Evolutionary conservation across 2,888 invertebrate genomes (phyloP), one percentile per base, ranked within the genome.

Genomic region (Elmis aenea): DNA sequence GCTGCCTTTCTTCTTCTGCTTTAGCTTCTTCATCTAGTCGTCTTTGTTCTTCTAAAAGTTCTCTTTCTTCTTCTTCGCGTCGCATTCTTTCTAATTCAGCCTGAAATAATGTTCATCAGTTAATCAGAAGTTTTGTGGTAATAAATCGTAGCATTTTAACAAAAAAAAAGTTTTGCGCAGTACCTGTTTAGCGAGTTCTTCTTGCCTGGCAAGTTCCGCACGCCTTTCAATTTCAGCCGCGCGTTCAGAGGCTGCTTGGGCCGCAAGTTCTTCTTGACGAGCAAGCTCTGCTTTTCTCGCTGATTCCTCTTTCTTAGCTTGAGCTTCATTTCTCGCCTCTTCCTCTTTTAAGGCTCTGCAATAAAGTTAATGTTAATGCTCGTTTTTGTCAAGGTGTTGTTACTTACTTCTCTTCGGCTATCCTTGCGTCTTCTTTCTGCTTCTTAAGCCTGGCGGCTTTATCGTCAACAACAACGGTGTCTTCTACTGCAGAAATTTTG

Each of bases 361-460:
- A 51, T 21, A 20, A n/a, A 8, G 13, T 26, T 23, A 31, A 26
- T n/a, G n/a, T n/a, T n/a, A n/a, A n/a, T n/a, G n/a, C n/a, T n/a
- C n/a, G n/a, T n/a, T n/a, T n/a, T n/a, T n/a, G n/a, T n/a, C n/a
- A n/a, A n/a, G n/a, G n/a, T n/a, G n/a, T n/a, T n/a, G n/a, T n/a
- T n/a, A 21, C 69, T 65, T 61, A 77, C 77, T 70, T 76, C 55
- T 79, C 79, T 55, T 77, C 77, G 28, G 74, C 77, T 52, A 76
- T 69, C 52, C 74, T 75, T 22, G 76, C 77, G 58, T 80, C 81
- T 46, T 78, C 78, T 45, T 80, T 77, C 50, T 74, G 71, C 50
- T 71, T 71, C 43, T 74, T 70, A 32, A 76, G 66, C 46, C 58
- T 67, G 35, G 70, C 68, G 20, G 66, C 61, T 30, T 56, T 57